Percentiles rank a stretch among this genome's conserved stretches.
phyloP scores from a whole-genome alignment of 2,113 vertebrate genomes.

The Myotis yumanensis region DNA sequence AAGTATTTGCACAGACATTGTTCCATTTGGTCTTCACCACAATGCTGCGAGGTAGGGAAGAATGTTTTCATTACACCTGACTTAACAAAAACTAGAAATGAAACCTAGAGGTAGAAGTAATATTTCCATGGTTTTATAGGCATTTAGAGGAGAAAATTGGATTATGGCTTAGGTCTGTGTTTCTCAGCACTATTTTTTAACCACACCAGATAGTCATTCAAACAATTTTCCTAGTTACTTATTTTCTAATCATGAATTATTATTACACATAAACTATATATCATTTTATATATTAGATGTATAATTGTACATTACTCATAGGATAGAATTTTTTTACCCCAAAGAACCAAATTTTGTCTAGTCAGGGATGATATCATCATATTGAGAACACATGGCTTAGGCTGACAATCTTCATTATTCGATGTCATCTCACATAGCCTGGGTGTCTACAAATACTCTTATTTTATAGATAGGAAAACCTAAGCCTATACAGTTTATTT shows the following conservation, averaged over 20 bases:
- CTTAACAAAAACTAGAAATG: neutral
- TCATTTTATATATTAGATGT: neutral
- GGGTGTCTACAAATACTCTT: neutral
- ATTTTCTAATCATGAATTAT: neutral
- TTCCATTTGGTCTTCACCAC: neutral
- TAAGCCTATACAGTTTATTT: neutral
- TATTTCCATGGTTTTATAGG: neutral
- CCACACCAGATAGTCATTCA: neutral
- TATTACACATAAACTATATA: neutral
- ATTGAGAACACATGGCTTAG: neutral
- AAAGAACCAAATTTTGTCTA: neutral
- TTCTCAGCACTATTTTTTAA: neutral
- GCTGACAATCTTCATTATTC: neutral
- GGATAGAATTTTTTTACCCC: neutral
- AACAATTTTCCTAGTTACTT: neutral
- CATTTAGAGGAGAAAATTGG: neutral
- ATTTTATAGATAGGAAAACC: conserved; percentile 22
- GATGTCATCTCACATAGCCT: neutral
- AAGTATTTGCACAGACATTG: neutral
- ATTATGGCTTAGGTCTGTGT: neutral
- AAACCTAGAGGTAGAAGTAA: neutral
- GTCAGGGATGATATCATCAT: neutral
- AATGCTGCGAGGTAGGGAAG: neutral
- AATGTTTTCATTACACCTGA: neutral
- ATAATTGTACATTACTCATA: neutral